Base-by-base conservation (phyloP, 2,888 invertebrate species). In the Drosophila rellima region DNA sequence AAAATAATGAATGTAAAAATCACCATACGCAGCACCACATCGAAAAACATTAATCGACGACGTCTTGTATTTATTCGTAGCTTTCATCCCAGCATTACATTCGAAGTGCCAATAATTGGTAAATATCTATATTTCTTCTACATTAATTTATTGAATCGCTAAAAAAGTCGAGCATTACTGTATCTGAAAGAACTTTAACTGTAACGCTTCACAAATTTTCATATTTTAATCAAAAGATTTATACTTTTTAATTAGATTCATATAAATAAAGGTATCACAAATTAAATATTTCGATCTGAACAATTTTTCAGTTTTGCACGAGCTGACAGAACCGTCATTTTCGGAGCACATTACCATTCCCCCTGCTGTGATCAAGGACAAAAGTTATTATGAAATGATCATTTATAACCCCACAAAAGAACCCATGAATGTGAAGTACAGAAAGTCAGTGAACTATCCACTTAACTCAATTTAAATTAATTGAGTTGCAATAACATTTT, bases 71-170 rank as follows among this genome's bases (percentile, higher is more conserved):
- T 66, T 10, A 68, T 91, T 10, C 73, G 83, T 23, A 77, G 81
- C 3, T 82, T 78, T 44, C 91, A 91, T 72, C 91, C 91, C 2
- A 90, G 87, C 50, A 84, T 90, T 11, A 83, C 69, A 10, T 87
- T 89, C 20, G 72, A 90, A 70, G 79, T 91, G 44, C 91, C 91
- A n/a, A 90, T 91, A 10, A 78, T 91, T 35, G 82, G 89, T 89
- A 72, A 39, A 2, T 37, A n/a, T 23, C 1, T 8, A 31, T 39
- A 33, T 26, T 26, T 26, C 1, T 26, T 26, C 26, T 26, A 26
- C 7, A 26, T 18, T 18, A 6, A 26, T 6, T 1, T 29, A n/a
- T n/a, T n/a, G n/a, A n/a, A n/a, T n/a, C n/a, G n/a, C n/a, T n/a
- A n/a, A n/a, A n/a, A n/a, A n/a, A n/a, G n/a, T n/a, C n/a, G n/a